phyloP scores from a whole-genome alignment of 2,888 invertebrate species.

The Pseudococcus viburni region DNA sequence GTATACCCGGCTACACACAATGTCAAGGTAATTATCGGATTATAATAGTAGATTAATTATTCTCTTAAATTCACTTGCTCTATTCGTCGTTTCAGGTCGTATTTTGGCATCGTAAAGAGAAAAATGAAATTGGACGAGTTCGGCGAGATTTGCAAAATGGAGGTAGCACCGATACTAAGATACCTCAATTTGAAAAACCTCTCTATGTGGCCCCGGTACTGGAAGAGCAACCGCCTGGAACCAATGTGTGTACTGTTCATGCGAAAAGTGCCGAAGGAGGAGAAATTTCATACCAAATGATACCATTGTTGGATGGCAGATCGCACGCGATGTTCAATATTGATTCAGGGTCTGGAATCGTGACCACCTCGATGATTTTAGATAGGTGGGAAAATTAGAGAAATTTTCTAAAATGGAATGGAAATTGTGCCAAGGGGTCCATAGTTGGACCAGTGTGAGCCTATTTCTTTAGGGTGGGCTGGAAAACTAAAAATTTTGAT shows the following conservation, averaged over 20 bases:
- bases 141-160: slow-evolving; percentile 68
- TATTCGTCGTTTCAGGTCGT: slow-evolving; percentile 67
- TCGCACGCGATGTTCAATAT: slow-evolving; percentile 89
- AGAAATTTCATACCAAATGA: slow-evolving; percentile 87
- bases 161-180: slow-evolving; percentile 66
- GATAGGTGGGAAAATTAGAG: slow-evolving; percentile 75
- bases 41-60: too few relatives aligned
- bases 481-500: background rate
- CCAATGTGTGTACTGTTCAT: slow-evolving; percentile 87
- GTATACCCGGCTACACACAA: slow-evolving; percentile 69
- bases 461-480: too few relatives aligned
- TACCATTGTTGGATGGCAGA: slow-evolving; percentile 85
- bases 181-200: slow-evolving; percentile 84
- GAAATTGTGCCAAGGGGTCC: too few relatives aligned
- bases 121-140: slow-evolving; percentile 68
- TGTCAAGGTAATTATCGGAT: slow-evolving; percentile 67
- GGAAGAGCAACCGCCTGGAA: slow-evolving; percentile 90
- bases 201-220: slow-evolving; percentile 90
- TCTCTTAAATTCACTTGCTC: background rate
- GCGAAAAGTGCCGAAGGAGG: slow-evolving; percentile 80
- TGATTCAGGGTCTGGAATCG: slow-evolving; percentile 85
- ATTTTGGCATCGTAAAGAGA: slow-evolving; percentile 68
- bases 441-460: too few relatives aligned
- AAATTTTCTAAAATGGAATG: background rate
- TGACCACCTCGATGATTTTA: slow-evolving; percentile 86